Evolutionary conservation across 2,113 vertebrate species (phyloP).

Genomic region (Oxyura jamaicensis): DNA sequence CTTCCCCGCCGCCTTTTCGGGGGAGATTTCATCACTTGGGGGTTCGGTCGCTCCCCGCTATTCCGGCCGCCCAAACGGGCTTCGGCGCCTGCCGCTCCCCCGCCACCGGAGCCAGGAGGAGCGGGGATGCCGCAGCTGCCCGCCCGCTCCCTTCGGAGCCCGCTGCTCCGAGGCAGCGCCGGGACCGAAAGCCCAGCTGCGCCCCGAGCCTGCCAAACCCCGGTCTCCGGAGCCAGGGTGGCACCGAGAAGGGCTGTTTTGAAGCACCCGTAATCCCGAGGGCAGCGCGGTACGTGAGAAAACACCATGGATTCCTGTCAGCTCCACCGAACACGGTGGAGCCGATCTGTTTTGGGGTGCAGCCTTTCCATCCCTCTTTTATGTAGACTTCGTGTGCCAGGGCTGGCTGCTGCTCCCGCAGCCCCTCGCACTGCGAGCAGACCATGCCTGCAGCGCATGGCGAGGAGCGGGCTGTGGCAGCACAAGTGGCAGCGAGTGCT

Average conservation of each 20-base stretch:
- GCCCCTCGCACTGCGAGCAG: neutral
- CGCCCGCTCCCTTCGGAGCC: too few species aligned
- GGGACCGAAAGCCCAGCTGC: too few species aligned
- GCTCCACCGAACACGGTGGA: neutral
- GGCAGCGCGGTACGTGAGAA: neutral
- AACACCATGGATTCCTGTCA: neutral
- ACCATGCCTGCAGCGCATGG: neutral
- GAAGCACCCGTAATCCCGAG: neutral
- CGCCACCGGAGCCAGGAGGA: too few species aligned
- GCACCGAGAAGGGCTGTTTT: neutral
- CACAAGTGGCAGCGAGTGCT: too few species aligned
- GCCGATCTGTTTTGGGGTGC: rapidly evolving
- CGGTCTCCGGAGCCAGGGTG: too few species aligned
- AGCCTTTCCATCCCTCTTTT: neutral
- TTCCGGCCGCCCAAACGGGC: too few species aligned
- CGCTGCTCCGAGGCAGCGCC: too few species aligned
- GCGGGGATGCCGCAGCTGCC: too few species aligned
- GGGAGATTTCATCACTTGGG: neutral
- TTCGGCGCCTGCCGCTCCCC: too few species aligned
- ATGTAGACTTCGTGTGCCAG: neutral
- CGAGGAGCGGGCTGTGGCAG: too few species aligned
- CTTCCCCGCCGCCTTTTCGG: neutral
- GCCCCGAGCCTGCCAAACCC: too few species aligned
- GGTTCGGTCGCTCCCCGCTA: neutral
- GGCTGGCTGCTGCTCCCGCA: too few species aligned